Evolutionary conservation across 2,888 invertebrate genomes (phyloP).

Genomic region (Stenichneumon culpator): DNA sequence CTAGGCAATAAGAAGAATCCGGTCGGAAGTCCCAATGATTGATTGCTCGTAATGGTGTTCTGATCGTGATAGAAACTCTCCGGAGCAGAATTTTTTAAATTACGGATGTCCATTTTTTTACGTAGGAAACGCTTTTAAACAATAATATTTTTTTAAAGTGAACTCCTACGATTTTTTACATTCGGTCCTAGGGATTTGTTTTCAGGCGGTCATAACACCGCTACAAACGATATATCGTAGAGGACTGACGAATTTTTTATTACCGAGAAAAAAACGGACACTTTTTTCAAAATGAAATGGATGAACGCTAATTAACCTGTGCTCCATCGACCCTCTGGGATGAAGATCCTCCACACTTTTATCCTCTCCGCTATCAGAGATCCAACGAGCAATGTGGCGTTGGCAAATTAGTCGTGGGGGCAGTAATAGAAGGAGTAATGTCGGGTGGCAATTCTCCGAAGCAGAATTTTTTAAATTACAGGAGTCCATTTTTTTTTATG

Average conservation of each 20-base stretch:
- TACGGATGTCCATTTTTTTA: not conserved
- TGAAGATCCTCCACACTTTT: not conserved
- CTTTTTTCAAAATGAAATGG: too few species aligned
- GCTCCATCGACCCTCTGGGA: not conserved
- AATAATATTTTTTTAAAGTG: too few species aligned
- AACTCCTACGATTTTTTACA: not conserved
- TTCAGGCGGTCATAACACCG: too few species aligned
- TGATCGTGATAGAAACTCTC: not conserved
- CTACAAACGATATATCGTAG: too few species aligned
- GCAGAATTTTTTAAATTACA: too few species aligned
- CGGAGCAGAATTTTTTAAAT: not conserved
- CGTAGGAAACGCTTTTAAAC: not conserved
- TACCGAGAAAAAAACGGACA: too few species aligned
- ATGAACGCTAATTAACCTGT: too few species aligned
- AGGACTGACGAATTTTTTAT: too few species aligned
- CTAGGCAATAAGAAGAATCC: not conserved
- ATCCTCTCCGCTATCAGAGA: not conserved
- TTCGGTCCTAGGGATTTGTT: not conserved
- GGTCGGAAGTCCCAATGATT: not conserved
- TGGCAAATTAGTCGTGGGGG: slow-evolving; percentile 4
- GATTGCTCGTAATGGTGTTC: not conserved
- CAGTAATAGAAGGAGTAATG: not conserved
- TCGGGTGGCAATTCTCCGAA: not conserved
- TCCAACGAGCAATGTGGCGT: not conserved
- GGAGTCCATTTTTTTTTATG: too few species aligned